Evolutionary conservation across 2,113 vertebrate genomes (phyloP).

Genomic region (Morphnarchus princeps): DNA sequence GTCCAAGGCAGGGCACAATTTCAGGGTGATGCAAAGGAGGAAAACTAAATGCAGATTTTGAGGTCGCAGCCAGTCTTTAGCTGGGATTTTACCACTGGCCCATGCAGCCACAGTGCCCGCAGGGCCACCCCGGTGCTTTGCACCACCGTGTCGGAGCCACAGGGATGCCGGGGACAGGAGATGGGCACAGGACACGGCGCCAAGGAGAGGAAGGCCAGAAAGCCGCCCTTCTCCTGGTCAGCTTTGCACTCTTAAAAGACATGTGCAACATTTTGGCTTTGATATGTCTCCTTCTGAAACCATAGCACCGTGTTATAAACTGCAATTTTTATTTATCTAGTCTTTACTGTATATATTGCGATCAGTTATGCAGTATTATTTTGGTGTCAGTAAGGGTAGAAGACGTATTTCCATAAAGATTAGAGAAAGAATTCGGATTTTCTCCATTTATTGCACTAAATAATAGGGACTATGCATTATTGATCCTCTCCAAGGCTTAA

Average conservation of each 20-base stretch:
- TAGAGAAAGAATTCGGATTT: neutral
- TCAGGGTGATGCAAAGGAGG: neutral
- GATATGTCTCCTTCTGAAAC: neutral
- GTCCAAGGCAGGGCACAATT: neutral
- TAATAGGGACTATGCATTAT: neutral
- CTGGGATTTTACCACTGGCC: neutral
- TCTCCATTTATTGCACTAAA: neutral
- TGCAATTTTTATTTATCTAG: neutral
- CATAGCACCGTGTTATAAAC: neutral
- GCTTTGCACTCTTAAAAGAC: neutral
- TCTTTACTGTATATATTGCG: neutral
- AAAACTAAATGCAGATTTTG: neutral
- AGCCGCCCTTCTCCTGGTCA: neutral
- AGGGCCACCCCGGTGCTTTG: too few relatives aligned
- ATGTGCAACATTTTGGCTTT: neutral
- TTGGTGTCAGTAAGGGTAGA: neutral
- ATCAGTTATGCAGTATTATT: neutral
- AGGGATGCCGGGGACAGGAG: neutral
- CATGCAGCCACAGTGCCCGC: neutral
- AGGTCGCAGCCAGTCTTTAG: neutral
- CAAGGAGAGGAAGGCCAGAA: neutral
- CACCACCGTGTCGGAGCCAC: neutral
- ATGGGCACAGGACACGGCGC: fast-evolving
- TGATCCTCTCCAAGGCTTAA: neutral
- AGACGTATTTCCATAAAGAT: neutral